A percentile compares a stretch with the other conserved stretches of the same genome.
These are phyloP conservation scores for Syrrhaptes paradoxus DNA, from an alignment of 2,113 vertebrate species.

Conservation along the genomic window DNA sequence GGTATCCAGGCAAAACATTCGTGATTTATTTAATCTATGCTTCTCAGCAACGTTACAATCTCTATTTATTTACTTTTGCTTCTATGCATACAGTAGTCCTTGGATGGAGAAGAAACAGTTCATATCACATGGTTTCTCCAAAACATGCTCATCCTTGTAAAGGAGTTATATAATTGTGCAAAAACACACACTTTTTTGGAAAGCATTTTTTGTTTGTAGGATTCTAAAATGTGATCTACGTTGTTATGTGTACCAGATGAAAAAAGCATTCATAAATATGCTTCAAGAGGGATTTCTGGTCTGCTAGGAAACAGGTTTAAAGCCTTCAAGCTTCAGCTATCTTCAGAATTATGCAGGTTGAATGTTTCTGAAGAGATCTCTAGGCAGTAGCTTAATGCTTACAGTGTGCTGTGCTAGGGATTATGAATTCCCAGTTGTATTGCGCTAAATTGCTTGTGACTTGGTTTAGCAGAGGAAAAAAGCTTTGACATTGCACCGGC, in stretches of 20 bases:
- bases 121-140: neutral
- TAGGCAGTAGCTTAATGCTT: neutral
- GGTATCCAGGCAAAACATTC: neutral
- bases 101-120: neutral
- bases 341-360: neutral
- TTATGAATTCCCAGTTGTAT: neutral
- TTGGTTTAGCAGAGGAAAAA: neutral
- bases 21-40: neutral
- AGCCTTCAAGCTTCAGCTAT: neutral
- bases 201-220: neutral
- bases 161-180: accelerated
- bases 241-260: neutral
- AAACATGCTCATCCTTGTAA: neutral
- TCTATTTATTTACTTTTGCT: neutral
- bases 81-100: neutral
- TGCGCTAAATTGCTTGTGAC: neutral
- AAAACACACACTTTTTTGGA: neutral
- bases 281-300: neutral
- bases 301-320: neutral
- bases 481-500: neutral
- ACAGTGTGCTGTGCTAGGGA: neutral
- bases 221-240: neutral
- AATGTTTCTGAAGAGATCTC: neutral
- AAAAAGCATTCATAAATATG: neutral
- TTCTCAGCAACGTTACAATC: neutral